phyloP scores from a whole-genome alignment of 2,113 vertebrate genomes.

The Chinchilla lanigera region DNA sequence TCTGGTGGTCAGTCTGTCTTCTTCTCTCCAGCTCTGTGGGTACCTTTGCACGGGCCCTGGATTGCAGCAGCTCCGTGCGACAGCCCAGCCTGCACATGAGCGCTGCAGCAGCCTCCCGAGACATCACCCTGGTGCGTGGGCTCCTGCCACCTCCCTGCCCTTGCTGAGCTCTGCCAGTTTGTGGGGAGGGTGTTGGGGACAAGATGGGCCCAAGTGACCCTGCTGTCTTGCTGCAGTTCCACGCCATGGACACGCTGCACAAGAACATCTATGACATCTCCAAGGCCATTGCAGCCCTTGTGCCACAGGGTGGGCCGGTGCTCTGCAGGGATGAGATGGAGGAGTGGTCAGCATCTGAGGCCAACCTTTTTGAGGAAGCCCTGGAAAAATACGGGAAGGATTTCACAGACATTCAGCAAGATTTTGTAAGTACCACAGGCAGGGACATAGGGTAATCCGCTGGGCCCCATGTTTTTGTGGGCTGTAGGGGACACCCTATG shows the following conservation, averaged over 20 bases:
- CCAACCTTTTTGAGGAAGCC: constrained; percentile 98
- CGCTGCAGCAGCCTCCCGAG: constrained; percentile 90
- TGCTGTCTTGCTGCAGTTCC: constrained; percentile 88
- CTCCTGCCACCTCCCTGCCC: not conserved
- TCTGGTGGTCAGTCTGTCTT: not conserved
- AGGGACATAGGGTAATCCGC: not conserved
- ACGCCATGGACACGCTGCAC: constrained; percentile 99
- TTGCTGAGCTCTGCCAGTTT: not conserved
- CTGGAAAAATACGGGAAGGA: constrained; percentile 99
- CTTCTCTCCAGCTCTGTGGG: constrained; percentile 87
- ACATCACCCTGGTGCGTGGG: constrained; percentile 89
- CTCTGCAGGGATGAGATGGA: constrained; percentile 99
- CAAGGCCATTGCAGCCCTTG: constrained; percentile 96
- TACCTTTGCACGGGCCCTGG: constrained; percentile 90
- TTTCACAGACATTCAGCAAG: constrained; percentile 99
- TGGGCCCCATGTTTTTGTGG: too few species aligned
- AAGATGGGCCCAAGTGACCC: not conserved
- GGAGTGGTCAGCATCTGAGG: constrained; percentile 99
- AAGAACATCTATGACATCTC: constrained; percentile 96
- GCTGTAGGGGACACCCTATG: not conserved
- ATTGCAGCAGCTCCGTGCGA: constrained; percentile 91
- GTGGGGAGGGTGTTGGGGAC: not conserved
- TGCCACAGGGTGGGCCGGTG: constrained; percentile 98
- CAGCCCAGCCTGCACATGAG: constrained; percentile 93
- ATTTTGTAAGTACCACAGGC: constrained; percentile 92